Conservation (phyloP, 2,888 invertebrate genomes). For the Pyrrhia umbra region DNA sequence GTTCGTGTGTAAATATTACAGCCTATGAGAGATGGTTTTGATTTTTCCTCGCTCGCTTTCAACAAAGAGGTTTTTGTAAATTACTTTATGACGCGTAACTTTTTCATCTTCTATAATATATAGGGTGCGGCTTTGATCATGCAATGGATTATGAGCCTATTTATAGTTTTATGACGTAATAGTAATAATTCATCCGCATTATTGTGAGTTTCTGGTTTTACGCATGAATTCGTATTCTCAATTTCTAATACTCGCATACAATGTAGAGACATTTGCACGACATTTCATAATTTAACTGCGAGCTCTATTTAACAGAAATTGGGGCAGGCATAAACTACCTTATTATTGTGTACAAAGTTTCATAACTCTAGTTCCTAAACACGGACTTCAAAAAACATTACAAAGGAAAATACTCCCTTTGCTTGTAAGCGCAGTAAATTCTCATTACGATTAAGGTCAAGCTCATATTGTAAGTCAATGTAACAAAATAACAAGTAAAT, state of each 20-base stretch:
- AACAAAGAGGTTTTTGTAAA: not conserved
- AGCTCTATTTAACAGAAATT: constrained; percentile 36
- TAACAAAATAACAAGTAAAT: constrained; percentile 31
- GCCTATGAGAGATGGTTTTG: not conserved
- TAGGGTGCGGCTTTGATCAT: constrained; percentile 5
- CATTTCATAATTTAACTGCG: constrained; percentile 53
- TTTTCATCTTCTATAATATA: not conserved
- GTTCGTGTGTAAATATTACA: not conserved
- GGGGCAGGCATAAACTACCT: constrained; percentile 43
- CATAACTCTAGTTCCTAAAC: constrained; percentile 40
- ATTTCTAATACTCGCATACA: constrained; percentile 38
- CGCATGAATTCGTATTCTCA: constrained; percentile 38
- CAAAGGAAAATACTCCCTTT: constrained; percentile 41
- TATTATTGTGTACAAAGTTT: constrained; percentile 36
- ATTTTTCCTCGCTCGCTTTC: not conserved
- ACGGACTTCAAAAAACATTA: constrained; percentile 35
- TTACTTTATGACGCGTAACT: not conserved
- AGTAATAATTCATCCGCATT: constrained; percentile 44
- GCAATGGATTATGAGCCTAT: constrained; percentile 24
- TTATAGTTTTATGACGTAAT: constrained; percentile 28
- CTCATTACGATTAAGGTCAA: constrained; percentile 49
- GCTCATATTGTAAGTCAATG: constrained; percentile 42
- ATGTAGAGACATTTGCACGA: constrained; percentile 45
- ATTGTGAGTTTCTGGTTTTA: constrained; percentile 51
- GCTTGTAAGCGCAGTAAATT: constrained; percentile 40